These are phyloP conservation scores for Lophotis ruficrista DNA, from an alignment of 2,113 vertebrate species.

Conservation along the genomic window DNA sequence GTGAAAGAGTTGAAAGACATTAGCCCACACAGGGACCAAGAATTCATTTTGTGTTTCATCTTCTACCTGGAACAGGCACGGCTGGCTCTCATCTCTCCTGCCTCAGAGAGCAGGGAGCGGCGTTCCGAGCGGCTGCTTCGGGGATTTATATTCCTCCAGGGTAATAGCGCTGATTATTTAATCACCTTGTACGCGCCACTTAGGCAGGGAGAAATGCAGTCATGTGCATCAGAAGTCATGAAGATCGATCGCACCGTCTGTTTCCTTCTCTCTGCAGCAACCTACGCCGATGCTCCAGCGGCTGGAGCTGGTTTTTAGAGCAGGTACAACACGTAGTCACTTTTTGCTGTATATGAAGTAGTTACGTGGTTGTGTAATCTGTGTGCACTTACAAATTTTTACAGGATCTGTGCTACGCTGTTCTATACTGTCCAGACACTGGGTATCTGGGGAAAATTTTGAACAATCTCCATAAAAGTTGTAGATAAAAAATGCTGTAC, in stretches of 20 bases:
- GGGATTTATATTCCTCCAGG: slow-evolving; percentile 65
- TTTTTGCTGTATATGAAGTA: not conserved
- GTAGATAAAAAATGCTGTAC: not conserved
- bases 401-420: not conserved
- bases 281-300: slow-evolving; percentile 2
- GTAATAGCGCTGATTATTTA: slow-evolving; percentile 72
- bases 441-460: not conserved
- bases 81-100: not conserved
- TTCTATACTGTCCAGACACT: not conserved
- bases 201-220: slow-evolving; percentile 64
- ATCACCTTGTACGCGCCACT: slow-evolving; percentile 64
- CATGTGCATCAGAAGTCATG: slow-evolving; percentile 66
- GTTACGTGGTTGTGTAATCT: not conserved
- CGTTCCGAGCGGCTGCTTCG: not conserved
- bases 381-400: not conserved
- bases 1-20: not conserved
- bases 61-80: not conserved
- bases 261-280: slow-evolving; percentile 37
- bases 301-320: slow-evolving; percentile 7
- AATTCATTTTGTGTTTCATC: not conserved
- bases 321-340: not conserved
- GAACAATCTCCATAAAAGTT: not conserved
- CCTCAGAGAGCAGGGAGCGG: not conserved
- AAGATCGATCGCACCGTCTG: slow-evolving; percentile 71
- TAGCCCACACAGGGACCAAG: not conserved